Evolutionary conservation across 2,888 invertebrate genomes (phyloP).

Genomic region (Baronia brevicornis): DNA sequence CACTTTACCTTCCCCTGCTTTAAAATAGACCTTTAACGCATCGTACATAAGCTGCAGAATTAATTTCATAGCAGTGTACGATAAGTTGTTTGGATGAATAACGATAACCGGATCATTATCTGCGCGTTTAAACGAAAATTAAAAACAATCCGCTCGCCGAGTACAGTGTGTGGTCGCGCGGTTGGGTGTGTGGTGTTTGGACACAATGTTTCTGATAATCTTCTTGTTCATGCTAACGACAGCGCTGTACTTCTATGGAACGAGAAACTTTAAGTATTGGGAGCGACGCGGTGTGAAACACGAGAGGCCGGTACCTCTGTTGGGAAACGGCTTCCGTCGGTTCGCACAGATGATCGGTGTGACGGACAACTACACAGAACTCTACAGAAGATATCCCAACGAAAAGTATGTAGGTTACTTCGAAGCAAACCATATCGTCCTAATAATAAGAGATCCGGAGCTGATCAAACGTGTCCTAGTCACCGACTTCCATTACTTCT

Average conservation of each 20-base stretch:
- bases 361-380: slow-evolving; percentile 32
- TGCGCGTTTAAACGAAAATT: too few species aligned
- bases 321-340: slow-evolving; percentile 37
- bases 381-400: slow-evolving; percentile 41
- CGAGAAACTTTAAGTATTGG: slow-evolving; percentile 40
- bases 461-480: slow-evolving; percentile 37
- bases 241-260: slow-evolving; percentile 36
- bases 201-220: too few species aligned
- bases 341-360: slow-evolving; percentile 34
- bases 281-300: slow-evolving; percentile 36
- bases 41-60: too few species aligned
- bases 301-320: slow-evolving; percentile 37
- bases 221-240: too few species aligned
- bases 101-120: too few species aligned
- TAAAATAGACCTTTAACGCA: too few species aligned
- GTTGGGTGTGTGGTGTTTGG: too few species aligned
- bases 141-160: too few species aligned
- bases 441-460: slow-evolving; percentile 44
- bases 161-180: too few species aligned
- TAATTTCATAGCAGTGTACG: too few species aligned
- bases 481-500: slow-evolving; percentile 42
- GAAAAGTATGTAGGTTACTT: slow-evolving; percentile 45
- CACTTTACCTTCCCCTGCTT: too few species aligned
- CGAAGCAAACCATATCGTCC: slow-evolving; percentile 33
- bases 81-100: too few species aligned